These are phyloP conservation scores for Glandiceps talaboti DNA, from an alignment of 53 echinoderm and acorn worm genomes.

Conservation along the genomic window DNA sequence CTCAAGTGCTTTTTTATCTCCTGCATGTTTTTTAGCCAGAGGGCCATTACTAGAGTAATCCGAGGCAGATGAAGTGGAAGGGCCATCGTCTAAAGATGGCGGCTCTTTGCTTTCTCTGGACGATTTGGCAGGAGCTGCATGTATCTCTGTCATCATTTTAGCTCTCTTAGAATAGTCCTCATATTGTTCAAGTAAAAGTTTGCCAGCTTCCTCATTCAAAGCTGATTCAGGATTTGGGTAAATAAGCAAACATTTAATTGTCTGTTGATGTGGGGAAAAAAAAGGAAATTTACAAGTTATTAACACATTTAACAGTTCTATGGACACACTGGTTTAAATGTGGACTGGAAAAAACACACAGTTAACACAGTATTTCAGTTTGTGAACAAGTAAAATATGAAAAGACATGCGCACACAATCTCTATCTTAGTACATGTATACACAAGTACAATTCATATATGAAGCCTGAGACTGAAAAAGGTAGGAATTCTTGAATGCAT, in stretches of 20 bases:
- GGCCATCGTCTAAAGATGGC: conserved; percentile 45
- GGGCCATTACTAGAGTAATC: conserved; percentile 32
- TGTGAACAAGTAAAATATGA: too few relatives aligned
- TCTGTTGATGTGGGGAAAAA: conserved; percentile 40
- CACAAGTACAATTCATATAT: too few relatives aligned
- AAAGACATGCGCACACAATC: too few relatives aligned
- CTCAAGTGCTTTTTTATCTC: conserved; percentile 87
- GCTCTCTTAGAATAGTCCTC: conserved; percentile 83
- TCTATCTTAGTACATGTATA: too few relatives aligned
- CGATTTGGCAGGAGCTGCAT: conserved; percentile 53
- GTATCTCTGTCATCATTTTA: conserved; percentile 99
- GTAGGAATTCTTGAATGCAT: too few relatives aligned
- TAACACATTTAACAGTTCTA: too few relatives aligned
- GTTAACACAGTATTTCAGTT: too few relatives aligned
- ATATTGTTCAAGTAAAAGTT: conserved; percentile 84
- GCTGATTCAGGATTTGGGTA: conserved; percentile 99
- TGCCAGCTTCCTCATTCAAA: conserved; percentile 95
- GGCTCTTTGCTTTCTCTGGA: conserved; percentile 59
- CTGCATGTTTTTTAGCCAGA: conserved; percentile 84
- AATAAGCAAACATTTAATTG: conserved; percentile 93
- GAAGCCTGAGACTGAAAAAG: too few relatives aligned
- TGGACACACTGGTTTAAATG: too few relatives aligned
- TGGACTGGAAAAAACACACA: too few relatives aligned
- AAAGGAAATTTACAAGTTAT: too few relatives aligned
- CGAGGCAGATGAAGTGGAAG: conserved; percentile 47